phyloP scores from a whole-genome alignment of 2,113 vertebrate genomes.

The Macquaria australasica region DNA sequence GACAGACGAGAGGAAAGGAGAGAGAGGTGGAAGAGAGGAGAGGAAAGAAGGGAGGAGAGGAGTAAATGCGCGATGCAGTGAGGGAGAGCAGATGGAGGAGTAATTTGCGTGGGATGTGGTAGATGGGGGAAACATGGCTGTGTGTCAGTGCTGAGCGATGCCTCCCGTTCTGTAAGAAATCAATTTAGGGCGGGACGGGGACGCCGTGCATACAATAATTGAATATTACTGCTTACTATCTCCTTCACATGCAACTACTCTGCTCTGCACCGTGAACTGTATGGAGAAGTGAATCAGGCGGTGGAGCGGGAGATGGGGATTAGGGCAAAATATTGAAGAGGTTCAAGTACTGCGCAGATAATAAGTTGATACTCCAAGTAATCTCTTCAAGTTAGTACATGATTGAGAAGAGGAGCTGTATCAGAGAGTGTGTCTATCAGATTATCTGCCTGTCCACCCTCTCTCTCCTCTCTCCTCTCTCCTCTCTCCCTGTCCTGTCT shows the following conservation, averaged over 20 bases:
- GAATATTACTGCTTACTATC: slow-evolving; percentile 86
- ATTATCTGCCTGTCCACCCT: background rate
- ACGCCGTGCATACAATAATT: slow-evolving; percentile 87
- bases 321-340: slow-evolving; percentile 69
- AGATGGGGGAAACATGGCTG: slow-evolving; percentile 83
- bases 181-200: slow-evolving; percentile 85
- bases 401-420: slow-evolving; percentile 43
- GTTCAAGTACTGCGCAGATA: slow-evolving; percentile 71
- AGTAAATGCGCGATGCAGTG: slow-evolving; percentile 45
- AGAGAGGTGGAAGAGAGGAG: slow-evolving; percentile 8
- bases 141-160: slow-evolving; percentile 84
- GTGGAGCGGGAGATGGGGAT: slow-evolving; percentile 60
- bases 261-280: slow-evolving; percentile 56
- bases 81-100: slow-evolving; percentile 85
- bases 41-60: slow-evolving; percentile 50
- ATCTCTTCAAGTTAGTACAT: slow-evolving; percentile 64
- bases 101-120: slow-evolving; percentile 85
- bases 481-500: background rate
- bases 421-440: slow-evolving; percentile 2
- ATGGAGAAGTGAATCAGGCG: slow-evolving; percentile 59
- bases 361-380: slow-evolving; percentile 72
- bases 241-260: slow-evolving; percentile 75
- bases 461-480: background rate
- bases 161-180: slow-evolving; percentile 86
- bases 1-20: slow-evolving; percentile 40